phyloP scores from a whole-genome alignment of 2,797 vertebrate species.

The Centropyge bicolor region DNA sequence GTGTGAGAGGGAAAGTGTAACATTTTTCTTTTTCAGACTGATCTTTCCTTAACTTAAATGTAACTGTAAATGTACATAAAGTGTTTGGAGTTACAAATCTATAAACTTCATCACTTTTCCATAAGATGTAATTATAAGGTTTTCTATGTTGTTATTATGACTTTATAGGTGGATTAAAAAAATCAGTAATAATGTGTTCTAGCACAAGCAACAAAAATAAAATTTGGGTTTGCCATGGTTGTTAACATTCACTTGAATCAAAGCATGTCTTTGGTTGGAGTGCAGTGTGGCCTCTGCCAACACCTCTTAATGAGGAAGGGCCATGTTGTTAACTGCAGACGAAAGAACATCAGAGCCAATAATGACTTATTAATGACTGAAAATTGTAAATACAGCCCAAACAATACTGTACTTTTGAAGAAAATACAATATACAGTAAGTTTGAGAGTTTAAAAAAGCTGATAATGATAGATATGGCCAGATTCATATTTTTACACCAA shows the following conservation, averaged over 20 bases:
- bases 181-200: not conserved
- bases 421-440: not conserved
- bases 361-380: not conserved
- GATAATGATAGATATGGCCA: not conserved
- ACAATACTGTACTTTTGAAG: not conserved
- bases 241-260: not conserved
- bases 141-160: not conserved
- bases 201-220: not conserved
- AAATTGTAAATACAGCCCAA: not conserved
- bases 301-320: not conserved
- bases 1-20: not conserved
- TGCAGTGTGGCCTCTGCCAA: not conserved
- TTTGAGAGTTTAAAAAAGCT: too few relatives aligned
- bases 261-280: not conserved
- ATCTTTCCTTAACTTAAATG: not conserved
- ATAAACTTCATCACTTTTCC: not conserved
- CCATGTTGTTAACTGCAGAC: not conserved
- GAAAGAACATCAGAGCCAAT: not conserved
- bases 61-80: not conserved
- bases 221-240: not conserved
- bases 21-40: not conserved
- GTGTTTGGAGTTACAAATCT: slow-evolving; percentile 1
- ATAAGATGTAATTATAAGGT: not conserved
- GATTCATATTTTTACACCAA: not conserved
- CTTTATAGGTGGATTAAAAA: not conserved